phyloP scores from a whole-genome alignment of 2,888 invertebrate species.

The Drosophila borealis region DNA sequence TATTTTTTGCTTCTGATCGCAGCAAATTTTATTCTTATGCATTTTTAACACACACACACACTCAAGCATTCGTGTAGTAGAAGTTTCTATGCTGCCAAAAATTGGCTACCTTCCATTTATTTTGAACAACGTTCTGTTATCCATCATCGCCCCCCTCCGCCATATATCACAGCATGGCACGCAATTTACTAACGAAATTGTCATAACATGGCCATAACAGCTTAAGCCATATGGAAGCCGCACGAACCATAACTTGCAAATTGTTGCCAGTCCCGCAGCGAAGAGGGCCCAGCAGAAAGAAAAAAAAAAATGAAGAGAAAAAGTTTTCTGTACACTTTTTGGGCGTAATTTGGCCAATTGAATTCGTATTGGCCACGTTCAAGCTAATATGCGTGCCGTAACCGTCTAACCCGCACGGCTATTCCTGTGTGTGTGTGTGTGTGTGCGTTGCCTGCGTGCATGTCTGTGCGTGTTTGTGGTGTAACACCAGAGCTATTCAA shows the following conservation, averaged over 20 bases:
- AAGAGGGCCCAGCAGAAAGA: conserved; percentile 2
- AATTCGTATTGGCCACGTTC: conserved; percentile 57
- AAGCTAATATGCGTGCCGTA: conserved; percentile 27
- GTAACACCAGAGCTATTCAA: conserved; percentile 43
- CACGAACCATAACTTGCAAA: conserved; percentile 44
- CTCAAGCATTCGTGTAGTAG: not conserved
- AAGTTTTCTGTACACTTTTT: conserved; percentile 49
- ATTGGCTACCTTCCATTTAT: not conserved
- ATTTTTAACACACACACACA: not conserved
- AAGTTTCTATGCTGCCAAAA: not conserved
- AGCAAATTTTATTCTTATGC: not conserved
- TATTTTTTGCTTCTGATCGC: not conserved
- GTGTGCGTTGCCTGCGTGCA: conserved; percentile 1
- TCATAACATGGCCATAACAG: conserved; percentile 29
- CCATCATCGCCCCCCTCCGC: not conserved
- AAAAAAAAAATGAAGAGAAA: conserved; percentile 3
- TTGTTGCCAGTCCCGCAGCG: conserved; percentile 27
- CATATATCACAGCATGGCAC: conserved; percentile 19
- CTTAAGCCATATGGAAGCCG: conserved; percentile 38
- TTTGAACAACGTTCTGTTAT: not conserved
- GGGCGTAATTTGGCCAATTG: conserved; percentile 70
- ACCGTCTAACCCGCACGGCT: conserved; percentile 1
- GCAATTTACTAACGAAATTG: conserved; percentile 55
- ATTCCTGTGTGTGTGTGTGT: conserved; percentile 1
- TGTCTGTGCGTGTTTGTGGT: conserved; percentile 69